These are phyloP conservation scores for Hydropsyche tenuis DNA, from an alignment of 1,140 invertebrate genomes.

Conservation along the genomic window DNA sequence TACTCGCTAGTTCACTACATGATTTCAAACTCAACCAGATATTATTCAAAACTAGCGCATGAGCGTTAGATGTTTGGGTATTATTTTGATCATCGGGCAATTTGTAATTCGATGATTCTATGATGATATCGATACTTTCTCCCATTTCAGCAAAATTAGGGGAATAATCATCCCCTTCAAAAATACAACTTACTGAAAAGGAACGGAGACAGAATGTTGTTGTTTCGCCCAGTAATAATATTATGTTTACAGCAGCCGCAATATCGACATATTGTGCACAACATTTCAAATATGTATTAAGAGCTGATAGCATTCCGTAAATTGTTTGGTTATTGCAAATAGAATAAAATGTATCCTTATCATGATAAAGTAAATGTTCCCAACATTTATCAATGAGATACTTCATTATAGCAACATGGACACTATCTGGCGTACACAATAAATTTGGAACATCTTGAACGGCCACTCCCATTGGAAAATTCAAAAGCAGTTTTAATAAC, in stretches of 20 bases:
- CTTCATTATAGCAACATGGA: no score
- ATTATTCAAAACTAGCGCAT: slow-evolving; percentile 74
- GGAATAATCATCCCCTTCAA: slow-evolving; percentile 43
- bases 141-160: slow-evolving; percentile 66
- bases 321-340: slow-evolving; percentile 49
- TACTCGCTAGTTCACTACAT: slow-evolving; percentile 62
- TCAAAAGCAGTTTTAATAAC: slow-evolving; percentile 42
- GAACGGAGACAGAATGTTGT: slow-evolving; percentile 32
- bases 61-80: slow-evolving; percentile 65
- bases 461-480: neutral
- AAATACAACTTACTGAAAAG: slow-evolving; percentile 23
- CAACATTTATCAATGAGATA: slow-evolving; percentile 32
- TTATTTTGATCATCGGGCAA: slow-evolving; percentile 47
- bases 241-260: slow-evolving; percentile 55
- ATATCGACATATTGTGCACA: slow-evolving; percentile 49
- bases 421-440: no score
- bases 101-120: slow-evolving; percentile 55
- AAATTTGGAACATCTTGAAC: neutral
- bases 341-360: slow-evolving; percentile 39
- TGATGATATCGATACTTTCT: slow-evolving; percentile 61
- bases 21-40: slow-evolving; percentile 81
- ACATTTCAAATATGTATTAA: slow-evolving; percentile 38
- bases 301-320: slow-evolving; percentile 52
- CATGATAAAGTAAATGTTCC: slow-evolving; percentile 40
- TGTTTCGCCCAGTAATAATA: slow-evolving; percentile 42